These are phyloP conservation scores for Amphipoea oculea DNA, from an alignment of 2,888 invertebrate species.

Conservation along the genomic window DNA sequence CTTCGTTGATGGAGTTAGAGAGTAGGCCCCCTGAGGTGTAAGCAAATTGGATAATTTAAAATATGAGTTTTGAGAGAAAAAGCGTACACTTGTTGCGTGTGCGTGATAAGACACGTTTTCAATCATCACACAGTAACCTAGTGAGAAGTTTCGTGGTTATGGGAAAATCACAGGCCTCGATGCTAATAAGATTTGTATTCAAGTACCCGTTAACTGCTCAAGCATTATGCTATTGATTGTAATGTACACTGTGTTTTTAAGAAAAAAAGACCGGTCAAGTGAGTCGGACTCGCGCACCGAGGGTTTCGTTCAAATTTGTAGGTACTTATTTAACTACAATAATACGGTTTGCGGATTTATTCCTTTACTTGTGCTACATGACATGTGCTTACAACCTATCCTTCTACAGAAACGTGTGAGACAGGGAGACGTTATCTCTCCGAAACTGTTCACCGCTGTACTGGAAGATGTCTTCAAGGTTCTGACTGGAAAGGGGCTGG, in stretches of 20 bases:
- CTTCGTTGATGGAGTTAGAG: background rate
- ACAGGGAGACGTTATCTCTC: too few relatives aligned
- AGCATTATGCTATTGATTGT: slow-evolving; percentile 21
- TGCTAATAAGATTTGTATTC: slow-evolving; percentile 53
- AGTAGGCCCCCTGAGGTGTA: background rate
- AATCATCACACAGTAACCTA: slow-evolving; percentile 82
- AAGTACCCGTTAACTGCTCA: slow-evolving; percentile 46
- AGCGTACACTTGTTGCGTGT: slow-evolving; percentile 71
- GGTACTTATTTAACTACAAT: too few relatives aligned
- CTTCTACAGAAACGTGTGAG: too few relatives aligned
- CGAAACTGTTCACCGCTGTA: too few relatives aligned
- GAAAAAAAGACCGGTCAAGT: background rate
- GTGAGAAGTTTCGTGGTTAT: slow-evolving; percentile 77
- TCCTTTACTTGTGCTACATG: too few relatives aligned
- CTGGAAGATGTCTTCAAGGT: too few relatives aligned
- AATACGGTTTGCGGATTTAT: too few relatives aligned
- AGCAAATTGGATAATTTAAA: slow-evolving; percentile 58
- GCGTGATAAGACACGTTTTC: slow-evolving; percentile 90
- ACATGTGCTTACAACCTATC: too few relatives aligned
- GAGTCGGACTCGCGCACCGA: too few relatives aligned
- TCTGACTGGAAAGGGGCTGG: too few relatives aligned
- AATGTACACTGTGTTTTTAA: background rate
- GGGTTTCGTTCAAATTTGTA: too few relatives aligned
- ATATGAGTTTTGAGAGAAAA: slow-evolving; percentile 73
- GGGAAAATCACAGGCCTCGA: slow-evolving; percentile 71